Evolutionary conservation across 2,113 vertebrate species (phyloP).

Genomic region (Istiophorus platypterus): DNA sequence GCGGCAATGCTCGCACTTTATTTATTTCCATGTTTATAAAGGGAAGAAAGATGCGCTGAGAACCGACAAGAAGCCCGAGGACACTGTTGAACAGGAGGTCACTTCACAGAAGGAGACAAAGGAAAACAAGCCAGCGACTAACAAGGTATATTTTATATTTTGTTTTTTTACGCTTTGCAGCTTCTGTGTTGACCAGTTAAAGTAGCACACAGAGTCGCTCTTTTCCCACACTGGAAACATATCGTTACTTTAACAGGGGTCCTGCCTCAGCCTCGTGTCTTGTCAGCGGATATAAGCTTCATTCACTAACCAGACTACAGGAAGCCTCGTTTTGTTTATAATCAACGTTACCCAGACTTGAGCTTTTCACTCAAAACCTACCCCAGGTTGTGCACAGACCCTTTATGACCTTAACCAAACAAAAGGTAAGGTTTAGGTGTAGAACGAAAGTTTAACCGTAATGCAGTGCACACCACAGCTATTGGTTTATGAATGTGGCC

Average conservation of each 20-base stretch:
- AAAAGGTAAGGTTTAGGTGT: not conserved
- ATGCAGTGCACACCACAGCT: not conserved
- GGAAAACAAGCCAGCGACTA: conserved; percentile 80
- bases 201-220: not conserved
- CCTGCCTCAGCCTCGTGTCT: not conserved
- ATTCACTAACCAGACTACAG: not conserved
- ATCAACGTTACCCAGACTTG: not conserved
- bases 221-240: not conserved
- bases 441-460: not conserved
- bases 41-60: conserved; percentile 73
- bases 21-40: conserved; percentile 46
- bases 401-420: not conserved
- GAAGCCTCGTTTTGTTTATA: not conserved
- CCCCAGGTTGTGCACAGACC: not conserved
- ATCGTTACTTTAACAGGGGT: too few relatives aligned
- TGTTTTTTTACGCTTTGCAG: not conserved
- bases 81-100: conserved; percentile 41
- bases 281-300: not conserved
- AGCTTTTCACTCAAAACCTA: not conserved
- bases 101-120: conserved; percentile 72
- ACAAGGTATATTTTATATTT: conserved; percentile 50
- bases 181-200: not conserved
- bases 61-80: conserved; percentile 75
- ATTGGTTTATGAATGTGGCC: not conserved
- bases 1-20: not conserved